Conservation (phyloP, 2,797 vertebrate genomes). For the Danio tinwini region DNA sequence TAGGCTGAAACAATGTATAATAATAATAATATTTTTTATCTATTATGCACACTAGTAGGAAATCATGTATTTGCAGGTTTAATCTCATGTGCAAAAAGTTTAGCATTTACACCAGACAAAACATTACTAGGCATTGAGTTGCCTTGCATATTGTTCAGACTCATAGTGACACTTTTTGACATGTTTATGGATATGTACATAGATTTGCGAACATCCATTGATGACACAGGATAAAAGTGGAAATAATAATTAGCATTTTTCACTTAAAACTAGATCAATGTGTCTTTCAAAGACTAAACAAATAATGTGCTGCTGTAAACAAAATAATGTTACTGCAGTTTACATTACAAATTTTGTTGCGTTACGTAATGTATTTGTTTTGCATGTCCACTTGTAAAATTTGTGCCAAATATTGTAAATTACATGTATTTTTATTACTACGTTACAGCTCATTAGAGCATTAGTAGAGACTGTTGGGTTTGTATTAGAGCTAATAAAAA, state of each 20-base stretch:
- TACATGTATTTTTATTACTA: no score
- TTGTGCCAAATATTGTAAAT: not conserved
- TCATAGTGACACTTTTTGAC: constrained; percentile 11
- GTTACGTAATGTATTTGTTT: constrained; percentile 1
- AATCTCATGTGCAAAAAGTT: not conserved
- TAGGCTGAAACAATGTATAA: not conserved
- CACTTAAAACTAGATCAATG: not conserved
- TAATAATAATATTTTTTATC: not conserved
- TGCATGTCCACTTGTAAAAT: not conserved
- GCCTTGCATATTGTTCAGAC: constrained; percentile 20
- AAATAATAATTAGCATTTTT: constrained; percentile 30
- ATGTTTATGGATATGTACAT: constrained; percentile 5
- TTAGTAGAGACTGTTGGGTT: no score
- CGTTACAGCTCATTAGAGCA: no score
- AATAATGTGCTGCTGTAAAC: not conserved
- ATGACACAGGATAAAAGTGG: constrained; percentile 29
- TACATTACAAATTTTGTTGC: constrained; percentile 3
- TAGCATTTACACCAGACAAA: not conserved
- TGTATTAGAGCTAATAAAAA: no score
- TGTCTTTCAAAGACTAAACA: not conserved
- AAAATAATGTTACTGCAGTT: not conserved
- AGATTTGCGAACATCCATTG: not conserved
- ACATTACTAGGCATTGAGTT: not conserved
- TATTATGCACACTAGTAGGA: not conserved
- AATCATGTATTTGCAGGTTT: not conserved